Evolutionary conservation across 2,888 invertebrate species (phyloP).

Genomic region (Autographa pulchrina): DNA sequence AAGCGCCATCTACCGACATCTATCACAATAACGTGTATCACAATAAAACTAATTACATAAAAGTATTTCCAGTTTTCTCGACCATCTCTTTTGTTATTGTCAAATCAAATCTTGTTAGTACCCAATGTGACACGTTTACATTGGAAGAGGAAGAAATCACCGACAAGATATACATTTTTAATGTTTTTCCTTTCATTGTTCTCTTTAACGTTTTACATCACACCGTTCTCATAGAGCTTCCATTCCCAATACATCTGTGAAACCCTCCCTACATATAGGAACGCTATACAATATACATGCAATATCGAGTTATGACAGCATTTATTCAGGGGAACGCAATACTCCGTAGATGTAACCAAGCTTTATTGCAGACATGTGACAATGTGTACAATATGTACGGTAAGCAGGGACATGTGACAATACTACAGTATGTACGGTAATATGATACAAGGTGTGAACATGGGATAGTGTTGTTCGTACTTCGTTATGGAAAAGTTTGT

Average conservation of each 20-base stretch:
- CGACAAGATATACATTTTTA: too few species aligned
- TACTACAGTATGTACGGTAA: neutral
- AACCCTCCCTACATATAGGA: neutral
- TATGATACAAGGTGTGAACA: slow-evolving; percentile 1
- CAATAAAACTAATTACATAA: too few species aligned
- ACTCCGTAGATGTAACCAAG: slow-evolving; percentile 26
- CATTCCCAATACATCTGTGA: neutral
- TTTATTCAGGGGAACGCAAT: slow-evolving; percentile 21
- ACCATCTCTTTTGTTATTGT: too few species aligned
- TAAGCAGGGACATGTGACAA: too few species aligned
- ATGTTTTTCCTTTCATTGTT: neutral
- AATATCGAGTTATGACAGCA: slow-evolving; percentile 24
- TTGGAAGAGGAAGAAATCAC: neutral
- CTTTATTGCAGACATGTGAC: slow-evolving; percentile 35
- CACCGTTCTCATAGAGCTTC: neutral
- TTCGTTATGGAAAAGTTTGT: neutral
- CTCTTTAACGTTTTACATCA: neutral
- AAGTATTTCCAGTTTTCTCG: too few species aligned
- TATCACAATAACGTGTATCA: too few species aligned
- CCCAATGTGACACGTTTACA: too few species aligned
- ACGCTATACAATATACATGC: slow-evolving; percentile 9
- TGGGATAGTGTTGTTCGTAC: neutral
- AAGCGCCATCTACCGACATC: too few species aligned
- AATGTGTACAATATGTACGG: neutral
- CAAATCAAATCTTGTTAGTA: too few species aligned